A percentile compares a stretch with the other conserved stretches of the same genome.
Conservation (phyloP, 2,888 invertebrate genomes). For the Lithosia quadra region DNA sequence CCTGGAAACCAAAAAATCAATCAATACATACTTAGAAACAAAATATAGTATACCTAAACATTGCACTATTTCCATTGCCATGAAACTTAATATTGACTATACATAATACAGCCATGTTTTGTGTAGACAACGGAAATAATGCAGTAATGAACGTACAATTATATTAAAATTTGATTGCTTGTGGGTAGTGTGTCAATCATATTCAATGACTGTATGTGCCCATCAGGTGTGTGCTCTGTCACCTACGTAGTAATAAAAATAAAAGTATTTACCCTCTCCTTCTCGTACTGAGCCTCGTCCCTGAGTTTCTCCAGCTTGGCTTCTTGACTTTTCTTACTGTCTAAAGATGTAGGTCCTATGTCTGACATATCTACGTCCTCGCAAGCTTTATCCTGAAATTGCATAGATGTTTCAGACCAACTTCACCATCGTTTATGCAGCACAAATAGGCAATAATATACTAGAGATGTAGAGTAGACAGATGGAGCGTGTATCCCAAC, state of each 20-base stretch:
- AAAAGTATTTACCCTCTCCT: constrained; percentile 87
- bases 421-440: too few relatives aligned
- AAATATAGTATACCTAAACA: too few relatives aligned
- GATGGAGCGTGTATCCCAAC: too few relatives aligned
- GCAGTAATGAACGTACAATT: background rate
- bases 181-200: too few relatives aligned
- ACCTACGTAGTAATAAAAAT: constrained; percentile 8
- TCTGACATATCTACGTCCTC: constrained; percentile 87
- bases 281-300: constrained; percentile 89
- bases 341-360: constrained; percentile 75
- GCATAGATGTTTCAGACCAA: too few relatives aligned
- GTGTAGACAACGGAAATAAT: background rate
- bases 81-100: background rate
- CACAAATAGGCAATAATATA: too few relatives aligned
- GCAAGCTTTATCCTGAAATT: constrained; percentile 88
- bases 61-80: too few relatives aligned
- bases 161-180: too few relatives aligned
- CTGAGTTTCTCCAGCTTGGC: constrained; percentile 82
- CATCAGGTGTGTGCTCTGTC: too few relatives aligned
- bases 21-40: background rate
- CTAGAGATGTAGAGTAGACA: too few relatives aligned
- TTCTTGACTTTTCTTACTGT: constrained; percentile 84
- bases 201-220: too few relatives aligned
- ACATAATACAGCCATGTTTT: background rate
- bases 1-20: constrained; percentile 80